These are phyloP conservation scores for Shinisaurus crocodilurus DNA, from an alignment of 2,113 vertebrate species.

Conservation along the genomic window DNA sequence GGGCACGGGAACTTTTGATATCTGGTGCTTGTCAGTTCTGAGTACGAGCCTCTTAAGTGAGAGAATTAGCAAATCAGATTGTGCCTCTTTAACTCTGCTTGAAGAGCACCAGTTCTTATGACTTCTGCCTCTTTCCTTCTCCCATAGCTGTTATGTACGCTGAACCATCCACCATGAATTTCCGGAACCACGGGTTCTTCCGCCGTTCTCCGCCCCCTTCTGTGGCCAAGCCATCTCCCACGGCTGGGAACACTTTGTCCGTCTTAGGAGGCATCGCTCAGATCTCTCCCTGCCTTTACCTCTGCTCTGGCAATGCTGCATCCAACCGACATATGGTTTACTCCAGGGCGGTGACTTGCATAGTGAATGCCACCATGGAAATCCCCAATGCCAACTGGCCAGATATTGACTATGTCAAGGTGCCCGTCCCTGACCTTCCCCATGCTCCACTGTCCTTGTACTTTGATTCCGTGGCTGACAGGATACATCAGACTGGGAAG, in stretches of 20 bases:
- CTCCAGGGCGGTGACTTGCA: slow-evolving; percentile 56
- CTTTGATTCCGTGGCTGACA: slow-evolving; percentile 60
- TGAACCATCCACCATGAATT: slow-evolving; percentile 52
- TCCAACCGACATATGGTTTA: slow-evolving; percentile 47
- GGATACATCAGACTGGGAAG: slow-evolving; percentile 52
- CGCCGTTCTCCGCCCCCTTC: slow-evolving; percentile 39
- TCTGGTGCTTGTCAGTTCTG: not conserved
- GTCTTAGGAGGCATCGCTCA: slow-evolving; percentile 52
- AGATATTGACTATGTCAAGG: slow-evolving; percentile 59
- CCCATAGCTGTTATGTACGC: slow-evolving; percentile 38
- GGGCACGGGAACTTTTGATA: not conserved
- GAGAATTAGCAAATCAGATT: not conserved
- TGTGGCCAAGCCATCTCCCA: slow-evolving; percentile 16
- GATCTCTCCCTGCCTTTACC: slow-evolving; percentile 59
- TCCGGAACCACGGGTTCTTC: slow-evolving; percentile 41
- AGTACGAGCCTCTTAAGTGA: not conserved
- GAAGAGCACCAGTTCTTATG: not conserved
- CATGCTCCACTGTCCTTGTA: slow-evolving; percentile 60
- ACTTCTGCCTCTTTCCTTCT: not conserved
- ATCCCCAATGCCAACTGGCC: slow-evolving; percentile 59
- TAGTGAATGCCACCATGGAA: slow-evolving; percentile 60
- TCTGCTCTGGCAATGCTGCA: slow-evolving; percentile 55
- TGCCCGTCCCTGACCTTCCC: slow-evolving; percentile 55
- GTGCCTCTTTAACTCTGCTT: not conserved
- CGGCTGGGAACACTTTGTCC: slow-evolving; percentile 6